Evolutionary conservation across 1,140 invertebrate species (phyloP).

Genomic region (Drosophila kohkoa): DNA sequence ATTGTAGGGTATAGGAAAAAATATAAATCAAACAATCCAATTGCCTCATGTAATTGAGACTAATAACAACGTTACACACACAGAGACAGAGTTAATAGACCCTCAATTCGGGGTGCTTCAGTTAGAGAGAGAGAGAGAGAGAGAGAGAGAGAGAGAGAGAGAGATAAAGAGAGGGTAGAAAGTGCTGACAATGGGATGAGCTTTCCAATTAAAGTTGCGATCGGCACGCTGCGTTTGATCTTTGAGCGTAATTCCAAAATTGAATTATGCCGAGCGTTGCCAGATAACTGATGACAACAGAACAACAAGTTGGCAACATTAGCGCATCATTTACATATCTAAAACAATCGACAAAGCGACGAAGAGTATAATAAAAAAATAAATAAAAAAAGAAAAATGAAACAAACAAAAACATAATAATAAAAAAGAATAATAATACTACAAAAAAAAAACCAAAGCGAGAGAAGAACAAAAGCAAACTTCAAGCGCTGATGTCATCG

Average conservation of each 20-base stretch:
- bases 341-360: neutral
- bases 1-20: slow-evolving; percentile 1
- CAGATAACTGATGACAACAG: slow-evolving; percentile 11
- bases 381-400: neutral
- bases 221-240: slow-evolving; percentile 30
- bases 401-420: slow-evolving; percentile 15
- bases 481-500: slow-evolving; percentile 43
- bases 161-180: neutral
- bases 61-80: too few relatives aligned
- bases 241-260: slow-evolving; percentile 14
- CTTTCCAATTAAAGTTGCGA: slow-evolving; percentile 25
- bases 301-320: neutral
- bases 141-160: too few relatives aligned
- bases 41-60: too few relatives aligned
- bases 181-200: slow-evolving; percentile 8
- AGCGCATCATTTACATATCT: slow-evolving; percentile 22
- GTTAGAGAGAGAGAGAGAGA: too few relatives aligned
- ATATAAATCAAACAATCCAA: too few relatives aligned
- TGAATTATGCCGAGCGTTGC: slow-evolving; percentile 29
- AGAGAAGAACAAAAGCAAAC: slow-evolving; percentile 16
- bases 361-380: neutral
- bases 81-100: too few relatives aligned
- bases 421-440: neutral
- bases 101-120: too few relatives aligned
- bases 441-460: neutral